Conservation (phyloP, 2,888 invertebrate genomes). For the Tiphia femorata region DNA sequence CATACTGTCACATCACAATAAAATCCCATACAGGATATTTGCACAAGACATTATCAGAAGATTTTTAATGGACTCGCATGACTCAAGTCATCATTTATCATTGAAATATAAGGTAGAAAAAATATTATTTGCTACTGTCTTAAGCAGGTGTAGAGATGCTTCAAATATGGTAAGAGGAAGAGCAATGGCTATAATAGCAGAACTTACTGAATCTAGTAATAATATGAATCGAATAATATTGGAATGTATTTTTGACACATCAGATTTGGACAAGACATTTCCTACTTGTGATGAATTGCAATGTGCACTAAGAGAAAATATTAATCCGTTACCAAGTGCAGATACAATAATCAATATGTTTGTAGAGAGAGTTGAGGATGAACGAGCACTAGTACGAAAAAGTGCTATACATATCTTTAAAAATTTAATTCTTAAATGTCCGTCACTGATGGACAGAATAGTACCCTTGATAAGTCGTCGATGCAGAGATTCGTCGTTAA, state of each 20-base stretch:
- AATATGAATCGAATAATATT: conserved; percentile 23
- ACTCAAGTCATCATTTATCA: conserved; percentile 4
- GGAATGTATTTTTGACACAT: conserved; percentile 37
- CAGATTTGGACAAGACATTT: conserved; percentile 37
- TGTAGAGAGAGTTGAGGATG: conserved; percentile 68
- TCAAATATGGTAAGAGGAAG: conserved; percentile 75
- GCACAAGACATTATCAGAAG: conserved; percentile 70
- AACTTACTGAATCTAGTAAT: conserved; percentile 65
- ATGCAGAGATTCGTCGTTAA: conserved; percentile 71
- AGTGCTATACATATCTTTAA: conserved; percentile 56
- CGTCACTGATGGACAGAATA: conserved; percentile 35
- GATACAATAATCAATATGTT: conserved; percentile 65
- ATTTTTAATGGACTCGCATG: conserved; percentile 58
- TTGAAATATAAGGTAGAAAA: conserved; percentile 28
- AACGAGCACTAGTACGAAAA: conserved; percentile 71
- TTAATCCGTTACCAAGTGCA: conserved; percentile 58
- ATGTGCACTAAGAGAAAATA: conserved; percentile 35
- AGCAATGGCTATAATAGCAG: conserved; percentile 74
- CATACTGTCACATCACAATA: conserved; percentile 61
- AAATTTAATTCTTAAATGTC: conserved; percentile 47
- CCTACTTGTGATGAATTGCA: conserved; percentile 45
- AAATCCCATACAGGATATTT: conserved; percentile 69
- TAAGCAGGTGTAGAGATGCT: conserved; percentile 72
- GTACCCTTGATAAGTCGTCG: conserved; percentile 48
- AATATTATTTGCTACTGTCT: conserved; percentile 70